Evolutionary conservation across 2,888 invertebrate genomes (phyloP).

Genomic region (Hoplodrina ambigua): DNA sequence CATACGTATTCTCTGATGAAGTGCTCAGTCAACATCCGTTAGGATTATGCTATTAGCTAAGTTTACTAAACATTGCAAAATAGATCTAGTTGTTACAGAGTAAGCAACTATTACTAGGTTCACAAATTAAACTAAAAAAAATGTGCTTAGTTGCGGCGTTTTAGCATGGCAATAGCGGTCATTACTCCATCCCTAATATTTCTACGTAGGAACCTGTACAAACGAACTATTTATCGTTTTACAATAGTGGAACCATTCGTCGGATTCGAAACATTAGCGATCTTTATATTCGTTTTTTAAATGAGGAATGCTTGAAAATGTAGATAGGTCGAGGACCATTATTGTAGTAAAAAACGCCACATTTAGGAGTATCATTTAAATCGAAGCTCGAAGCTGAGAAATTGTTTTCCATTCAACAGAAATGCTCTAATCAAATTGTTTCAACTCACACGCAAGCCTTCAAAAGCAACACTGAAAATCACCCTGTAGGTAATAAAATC

Average conservation of each 20-base stretch:
- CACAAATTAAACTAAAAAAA: background rate
- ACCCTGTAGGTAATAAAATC: conserved; percentile 71
- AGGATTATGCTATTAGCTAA: background rate
- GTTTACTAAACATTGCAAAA: background rate
- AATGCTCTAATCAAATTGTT: background rate
- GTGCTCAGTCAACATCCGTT: background rate
- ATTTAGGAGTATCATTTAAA: too few species aligned
- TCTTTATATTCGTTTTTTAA: too few species aligned
- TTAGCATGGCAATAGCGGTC: too few species aligned
- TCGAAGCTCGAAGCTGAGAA: background rate
- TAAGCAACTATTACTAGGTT: background rate
- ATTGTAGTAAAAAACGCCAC: too few species aligned
- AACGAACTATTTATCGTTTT: too few species aligned
- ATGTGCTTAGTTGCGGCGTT: too few species aligned
- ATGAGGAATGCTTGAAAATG: too few species aligned
- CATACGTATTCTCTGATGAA: background rate
- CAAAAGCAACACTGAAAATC: conserved; percentile 36
- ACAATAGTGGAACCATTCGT: too few species aligned
- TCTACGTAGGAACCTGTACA: too few species aligned
- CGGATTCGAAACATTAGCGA: too few species aligned
- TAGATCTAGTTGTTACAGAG: background rate
- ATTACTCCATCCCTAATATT: too few species aligned
- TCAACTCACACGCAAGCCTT: background rate
- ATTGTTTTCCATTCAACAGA: background rate
- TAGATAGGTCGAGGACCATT: too few species aligned